Evolutionary conservation across 1,140 invertebrate species (phyloP), one percentile per base, ranked within the genome.

Genomic region (Agraylea sexmaculata): DNA sequence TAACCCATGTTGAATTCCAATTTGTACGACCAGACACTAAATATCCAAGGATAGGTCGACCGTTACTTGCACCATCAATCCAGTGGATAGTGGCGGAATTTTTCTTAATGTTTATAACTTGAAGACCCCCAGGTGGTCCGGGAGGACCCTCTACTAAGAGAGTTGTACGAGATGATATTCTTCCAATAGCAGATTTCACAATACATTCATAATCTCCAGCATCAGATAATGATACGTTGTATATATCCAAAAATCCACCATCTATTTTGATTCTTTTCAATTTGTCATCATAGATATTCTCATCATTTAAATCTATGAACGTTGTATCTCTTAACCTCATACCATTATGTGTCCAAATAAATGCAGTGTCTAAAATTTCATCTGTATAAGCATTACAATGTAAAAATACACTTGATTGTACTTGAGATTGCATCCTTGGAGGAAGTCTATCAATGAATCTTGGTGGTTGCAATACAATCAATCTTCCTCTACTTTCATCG

Each of bases 281-380:
- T 49, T 55, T 43, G 52, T 67, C 64, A 15, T 62, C 49, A 20
- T 43, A 54, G 34, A 43, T 36, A 38, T 49, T 43, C 8, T 29
- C 51, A 16, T 61, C 58, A n/a, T 67, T 59, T 19, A 62, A 64
- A 41, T 71, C 66, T 25, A 66, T 58, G 20, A 38, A 42, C 13
- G 37, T 43, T 25, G 75, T 70, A 45, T 83, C 78, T 34, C 79
- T 71, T 30, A 93, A 76, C 31, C 75, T 60, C 40, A 90, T 70
- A 0, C 81, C 85, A 62, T 94, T 93, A 51, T 89, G 86, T 29
- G 75, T 82, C 89, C 89, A 94, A 37, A 87, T 72, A 52, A 89
- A 93, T 8, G 88, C 84, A 31, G 89, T 73, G 51, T 95, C 90
- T 20, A 95, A 62, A 30, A 86, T 68, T 43, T 80, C 74, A 56